Evolutionary conservation across 2,888 invertebrate genomes (phyloP).

Genomic region (Ophraella communa): DNA sequence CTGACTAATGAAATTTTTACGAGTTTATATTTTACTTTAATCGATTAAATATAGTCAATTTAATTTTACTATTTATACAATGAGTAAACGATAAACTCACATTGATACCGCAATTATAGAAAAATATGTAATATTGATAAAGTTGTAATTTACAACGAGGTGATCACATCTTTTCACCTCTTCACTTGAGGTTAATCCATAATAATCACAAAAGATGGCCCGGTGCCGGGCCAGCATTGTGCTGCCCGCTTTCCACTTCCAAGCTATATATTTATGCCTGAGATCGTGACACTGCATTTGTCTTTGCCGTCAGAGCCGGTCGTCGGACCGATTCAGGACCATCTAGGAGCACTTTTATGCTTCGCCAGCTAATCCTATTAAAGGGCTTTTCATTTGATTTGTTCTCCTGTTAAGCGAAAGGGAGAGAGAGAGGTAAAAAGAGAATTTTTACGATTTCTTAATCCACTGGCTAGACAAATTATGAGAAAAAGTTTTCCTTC

Average conservation of each 20-base stretch:
- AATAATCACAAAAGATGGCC: conserved; percentile 47
- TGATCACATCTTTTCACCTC: conserved; percentile 50
- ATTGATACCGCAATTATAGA: conserved; percentile 32
- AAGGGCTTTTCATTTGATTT: conserved; percentile 39
- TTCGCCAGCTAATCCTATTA: conserved; percentile 48
- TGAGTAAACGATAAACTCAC: conserved; percentile 31
- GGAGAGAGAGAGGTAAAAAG: no score
- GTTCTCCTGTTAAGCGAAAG: conserved; percentile 8
- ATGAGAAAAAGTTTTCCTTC: conserved; percentile 2
- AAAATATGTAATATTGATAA: conserved; percentile 53
- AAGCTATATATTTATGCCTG: conserved; percentile 56
- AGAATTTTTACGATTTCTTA: conserved; percentile 9
- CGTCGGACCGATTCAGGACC: conserved; percentile 41
- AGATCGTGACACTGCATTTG: conserved; percentile 57
- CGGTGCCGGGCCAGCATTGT: background rate
- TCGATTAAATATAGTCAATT: background rate
- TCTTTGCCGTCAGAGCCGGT: conserved; percentile 50
- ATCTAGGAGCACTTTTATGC: conserved; percentile 48
- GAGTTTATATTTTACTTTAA: no score
- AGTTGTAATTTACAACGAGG: conserved; percentile 50
- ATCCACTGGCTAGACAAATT: conserved; percentile 19
- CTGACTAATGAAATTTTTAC: no score
- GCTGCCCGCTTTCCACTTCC: conserved; percentile 51
- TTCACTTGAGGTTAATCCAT: conserved; percentile 54
- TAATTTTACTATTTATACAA: background rate